A percentile compares a stretch with the other conserved stretches of the same genome.
Evolutionary conservation across 2,888 invertebrate species (phyloP).

Genomic region (Dynastes hyllus): DNA sequence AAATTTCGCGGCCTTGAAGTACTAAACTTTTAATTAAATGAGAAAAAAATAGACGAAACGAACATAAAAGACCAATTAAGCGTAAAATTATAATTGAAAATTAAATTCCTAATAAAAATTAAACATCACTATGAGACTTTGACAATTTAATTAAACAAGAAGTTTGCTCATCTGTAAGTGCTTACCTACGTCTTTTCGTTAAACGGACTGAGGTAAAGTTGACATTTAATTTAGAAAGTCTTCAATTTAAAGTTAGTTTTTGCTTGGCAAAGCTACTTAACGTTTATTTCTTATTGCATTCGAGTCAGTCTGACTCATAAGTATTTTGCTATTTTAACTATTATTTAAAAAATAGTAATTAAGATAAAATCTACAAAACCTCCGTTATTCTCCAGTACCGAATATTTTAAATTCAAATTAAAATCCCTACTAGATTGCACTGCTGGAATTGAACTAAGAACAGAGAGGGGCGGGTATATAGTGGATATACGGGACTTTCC

Average conservation of each 20-base stretch:
- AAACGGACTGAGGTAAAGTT: constrained; percentile 14
- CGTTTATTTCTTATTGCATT: too few species aligned
- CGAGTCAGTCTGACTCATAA: too few species aligned
- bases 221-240: constrained; percentile 48
- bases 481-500: too few species aligned
- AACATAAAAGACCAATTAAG: constrained; percentile 31
- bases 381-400: too few species aligned
- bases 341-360: too few species aligned
- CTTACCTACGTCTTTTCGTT: constrained; percentile 24
- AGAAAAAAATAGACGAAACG: constrained; percentile 19
- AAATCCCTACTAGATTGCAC: too few species aligned
- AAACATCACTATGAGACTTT: constrained; percentile 38
- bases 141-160: constrained; percentile 49
- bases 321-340: too few species aligned
- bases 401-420: too few species aligned
- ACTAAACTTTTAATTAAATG: constrained; percentile 39
- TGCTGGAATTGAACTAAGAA: too few species aligned
- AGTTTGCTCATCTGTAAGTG: constrained; percentile 34
- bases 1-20: constrained; percentile 16
- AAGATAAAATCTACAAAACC: too few species aligned
- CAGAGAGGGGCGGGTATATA: too few species aligned
- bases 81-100: constrained; percentile 46
- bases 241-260: constrained; percentile 22
- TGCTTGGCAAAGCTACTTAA: too few species aligned
- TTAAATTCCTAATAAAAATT: constrained; percentile 47